phyloP scores from a whole-genome alignment of 2,888 invertebrate species.

The Cryptus armator region DNA sequence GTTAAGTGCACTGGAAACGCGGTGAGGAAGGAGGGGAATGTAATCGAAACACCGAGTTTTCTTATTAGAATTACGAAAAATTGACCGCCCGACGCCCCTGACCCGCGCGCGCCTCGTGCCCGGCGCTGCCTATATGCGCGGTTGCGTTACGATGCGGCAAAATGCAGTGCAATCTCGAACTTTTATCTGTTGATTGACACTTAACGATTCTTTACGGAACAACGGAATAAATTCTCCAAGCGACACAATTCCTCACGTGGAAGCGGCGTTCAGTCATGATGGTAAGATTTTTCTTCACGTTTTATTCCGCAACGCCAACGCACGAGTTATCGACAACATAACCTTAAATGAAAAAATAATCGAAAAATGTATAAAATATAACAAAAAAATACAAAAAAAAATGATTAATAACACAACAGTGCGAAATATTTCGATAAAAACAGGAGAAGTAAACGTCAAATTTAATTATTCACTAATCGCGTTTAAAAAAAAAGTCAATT shows the following conservation, averaged over 20 bases:
- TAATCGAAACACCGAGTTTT: neutral
- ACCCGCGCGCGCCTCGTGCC: conserved; percentile 19
- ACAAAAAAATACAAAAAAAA: neutral
- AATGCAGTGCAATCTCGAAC: conserved; percentile 51
- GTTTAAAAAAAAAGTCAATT: neutral
- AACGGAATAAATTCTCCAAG: neutral
- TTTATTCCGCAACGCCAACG: neutral
- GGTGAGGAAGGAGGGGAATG: neutral
- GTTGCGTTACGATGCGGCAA: conserved; percentile 70
- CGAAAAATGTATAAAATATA: conserved; percentile 8
- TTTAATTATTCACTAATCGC: neutral
- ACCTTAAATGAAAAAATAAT: conserved; percentile 13
- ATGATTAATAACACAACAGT: neutral
- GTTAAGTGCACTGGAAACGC: neutral
- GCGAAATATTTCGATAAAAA: neutral
- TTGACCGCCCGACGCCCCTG: conserved; percentile 5
- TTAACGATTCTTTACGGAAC: conserved; percentile 2
- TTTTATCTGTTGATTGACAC: conserved; percentile 57
- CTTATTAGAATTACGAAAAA: conserved; percentile 5
- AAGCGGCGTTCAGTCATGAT: conserved; percentile 50
- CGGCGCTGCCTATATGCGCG: conserved; percentile 63
- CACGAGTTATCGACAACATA: conserved; percentile 32
- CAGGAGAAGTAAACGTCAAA: neutral
- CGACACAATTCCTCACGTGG: neutral
- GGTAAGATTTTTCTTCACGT: conserved; percentile 47